phyloP scores from a whole-genome alignment of 2,797 vertebrate genomes.

The Falco concolor region DNA sequence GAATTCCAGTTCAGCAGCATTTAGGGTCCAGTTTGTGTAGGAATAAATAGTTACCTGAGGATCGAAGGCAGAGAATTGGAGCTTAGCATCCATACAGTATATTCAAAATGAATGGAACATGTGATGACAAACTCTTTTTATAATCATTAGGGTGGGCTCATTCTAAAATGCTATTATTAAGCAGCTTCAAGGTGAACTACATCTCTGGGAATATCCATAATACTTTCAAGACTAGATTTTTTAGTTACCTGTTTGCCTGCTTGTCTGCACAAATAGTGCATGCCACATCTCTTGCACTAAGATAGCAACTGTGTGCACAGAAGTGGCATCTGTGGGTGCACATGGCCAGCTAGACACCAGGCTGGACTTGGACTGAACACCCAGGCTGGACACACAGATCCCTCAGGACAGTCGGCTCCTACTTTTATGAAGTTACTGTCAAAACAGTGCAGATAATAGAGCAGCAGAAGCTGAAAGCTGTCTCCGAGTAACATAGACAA shows the following conservation, averaged over 20 bases:
- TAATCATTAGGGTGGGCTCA: not conserved
- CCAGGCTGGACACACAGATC: not conserved
- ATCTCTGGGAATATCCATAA: not conserved
- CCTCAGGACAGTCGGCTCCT: not conserved
- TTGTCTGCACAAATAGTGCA: not conserved
- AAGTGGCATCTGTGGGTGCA: not conserved
- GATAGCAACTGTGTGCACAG: not conserved
- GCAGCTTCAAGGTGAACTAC: not conserved
- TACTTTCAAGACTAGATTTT: not conserved
- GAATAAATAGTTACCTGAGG: not conserved
- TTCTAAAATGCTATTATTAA: not conserved
- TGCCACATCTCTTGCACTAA: not conserved
- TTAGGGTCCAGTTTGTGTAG: not conserved
- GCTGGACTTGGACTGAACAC: not conserved
- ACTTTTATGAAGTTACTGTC: not conserved
- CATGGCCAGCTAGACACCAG: not conserved
- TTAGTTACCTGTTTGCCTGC: not conserved
- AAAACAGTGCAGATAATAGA: not conserved
- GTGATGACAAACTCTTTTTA: not conserved
- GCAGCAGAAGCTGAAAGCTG: not conserved
- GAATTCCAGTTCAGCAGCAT: not conserved
- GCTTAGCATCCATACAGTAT: not conserved
- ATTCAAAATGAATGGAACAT: not conserved
- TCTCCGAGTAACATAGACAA: not conserved
- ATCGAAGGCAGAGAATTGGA: not conserved